Evolutionary conservation across 2,113 vertebrate species (phyloP).

Genomic region (Gallinago media): DNA sequence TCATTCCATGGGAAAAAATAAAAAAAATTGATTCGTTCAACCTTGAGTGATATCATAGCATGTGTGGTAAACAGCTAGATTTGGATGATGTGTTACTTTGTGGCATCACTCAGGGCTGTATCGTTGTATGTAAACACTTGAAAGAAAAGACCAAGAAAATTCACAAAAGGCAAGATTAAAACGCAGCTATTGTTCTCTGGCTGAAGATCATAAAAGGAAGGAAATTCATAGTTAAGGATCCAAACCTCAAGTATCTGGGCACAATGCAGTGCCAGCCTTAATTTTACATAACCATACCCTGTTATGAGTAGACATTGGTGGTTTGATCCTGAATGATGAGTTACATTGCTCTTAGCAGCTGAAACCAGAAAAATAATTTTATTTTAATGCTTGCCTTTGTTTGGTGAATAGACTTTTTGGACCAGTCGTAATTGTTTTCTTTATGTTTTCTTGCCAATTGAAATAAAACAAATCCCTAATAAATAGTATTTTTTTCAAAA

Average conservation of each 20-base stretch:
- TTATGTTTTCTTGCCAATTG: constrained; percentile 36
- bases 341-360: constrained; percentile 50
- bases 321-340: constrained; percentile 54
- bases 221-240: constrained; percentile 59
- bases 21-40: neutral
- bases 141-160: constrained; percentile 49
- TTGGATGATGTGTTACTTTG: constrained; percentile 41
- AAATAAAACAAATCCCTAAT: constrained; percentile 31
- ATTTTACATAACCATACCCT: constrained; percentile 64
- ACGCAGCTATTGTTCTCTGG: constrained; percentile 61
- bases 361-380: constrained; percentile 44
- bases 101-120: constrained; percentile 34
- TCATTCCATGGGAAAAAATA: neutral
- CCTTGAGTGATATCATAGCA: constrained; percentile 51
- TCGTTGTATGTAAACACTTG: constrained; percentile 40
- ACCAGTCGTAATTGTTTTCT: constrained; percentile 25
- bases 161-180: constrained; percentile 64
- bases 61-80: constrained; percentile 42
- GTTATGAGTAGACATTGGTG: constrained; percentile 58
- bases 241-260: constrained; percentile 68
- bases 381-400: constrained; percentile 57
- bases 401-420: constrained; percentile 11
- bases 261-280: constrained; percentile 42
- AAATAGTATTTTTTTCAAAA: neutral
- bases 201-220: constrained; percentile 61